Evolutionary conservation across 1,140 invertebrate species (phyloP), one percentile per base, ranked within the genome.

Genomic region (Fopius arisanus): DNA sequence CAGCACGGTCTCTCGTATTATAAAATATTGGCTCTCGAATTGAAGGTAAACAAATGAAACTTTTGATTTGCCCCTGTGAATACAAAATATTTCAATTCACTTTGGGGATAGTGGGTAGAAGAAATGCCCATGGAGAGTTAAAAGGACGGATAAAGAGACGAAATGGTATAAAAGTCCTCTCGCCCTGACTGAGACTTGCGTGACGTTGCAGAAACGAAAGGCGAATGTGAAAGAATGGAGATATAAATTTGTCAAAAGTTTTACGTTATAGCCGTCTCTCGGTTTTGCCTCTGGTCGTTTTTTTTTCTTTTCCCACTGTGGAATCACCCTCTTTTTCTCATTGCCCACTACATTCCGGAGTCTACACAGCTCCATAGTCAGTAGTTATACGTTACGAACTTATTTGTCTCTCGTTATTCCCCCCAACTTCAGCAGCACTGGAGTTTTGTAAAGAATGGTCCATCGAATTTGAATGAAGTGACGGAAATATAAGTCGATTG

Each of bases 171-270:
- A 54, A 59, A 37, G 1, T 37, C 21, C 9, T 9, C 62, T 59
- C 19, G 14, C 37, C 21, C 7, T 9, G 29, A 26, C 10, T 29
- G 14, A 31, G 19, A 28, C n/a, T 19, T 23, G n/a, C 31, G 28
- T 37, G 31, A 54, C 21, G 62, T 63, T 37, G 16, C 26, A 62
- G 19, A 19, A 21, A 19, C 37, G 10, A 63, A 37, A 71, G 37
- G 16, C 31, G 62, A 26, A 40, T 7, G 29, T 12, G 12, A 16
- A 65, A 66, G 54, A 63, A 48, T 23, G 54, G 70, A 72, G 65
- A 72, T 72, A 63, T 72, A 72, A 72, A 72, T 72, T 65, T 72
- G 70, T 72, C 70, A 72, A 65, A 72, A 72, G 70, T 72, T 72
- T 54, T 62, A 26, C 14, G 70, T 72, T 72, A 51, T 62, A 26